phyloP scores from a whole-genome alignment of 1,140 invertebrate species.

The Drosophila ambigua region DNA sequence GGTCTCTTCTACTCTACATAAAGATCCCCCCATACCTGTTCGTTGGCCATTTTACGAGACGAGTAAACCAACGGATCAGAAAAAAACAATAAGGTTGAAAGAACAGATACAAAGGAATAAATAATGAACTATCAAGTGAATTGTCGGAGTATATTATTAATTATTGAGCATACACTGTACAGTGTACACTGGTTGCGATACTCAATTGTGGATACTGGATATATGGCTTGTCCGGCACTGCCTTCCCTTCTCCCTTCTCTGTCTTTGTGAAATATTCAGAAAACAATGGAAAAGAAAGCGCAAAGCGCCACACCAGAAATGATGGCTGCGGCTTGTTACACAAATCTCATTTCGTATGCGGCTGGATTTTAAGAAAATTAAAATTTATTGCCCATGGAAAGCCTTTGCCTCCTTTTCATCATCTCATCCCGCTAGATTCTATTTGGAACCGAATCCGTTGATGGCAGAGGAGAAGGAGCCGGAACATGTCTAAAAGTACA shows the following conservation, averaged over 20 bases:
- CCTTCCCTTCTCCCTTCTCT: slow-evolving; percentile 8
- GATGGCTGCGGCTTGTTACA: slow-evolving; percentile 48
- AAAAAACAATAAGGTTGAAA: too few species aligned
- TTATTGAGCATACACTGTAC: too few species aligned
- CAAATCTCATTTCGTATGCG: slow-evolving; percentile 60
- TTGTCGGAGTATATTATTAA: too few species aligned
- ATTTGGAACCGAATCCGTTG: slow-evolving; percentile 34
- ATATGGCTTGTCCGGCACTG: too few species aligned
- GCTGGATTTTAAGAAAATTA: slow-evolving; percentile 67
- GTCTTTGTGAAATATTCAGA: slow-evolving; percentile 11
- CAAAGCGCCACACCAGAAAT: slow-evolving; percentile 10
- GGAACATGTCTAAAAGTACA: slow-evolving; percentile 20
- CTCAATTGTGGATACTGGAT: too few species aligned
- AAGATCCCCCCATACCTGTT: too few species aligned
- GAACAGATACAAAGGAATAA: too few species aligned
- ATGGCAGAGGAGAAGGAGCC: slow-evolving; percentile 24
- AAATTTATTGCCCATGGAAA: slow-evolving; percentile 75
- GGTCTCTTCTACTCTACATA: too few species aligned
- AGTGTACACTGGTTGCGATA: too few species aligned
- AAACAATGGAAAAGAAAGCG: slow-evolving; percentile 23
- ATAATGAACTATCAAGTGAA: too few species aligned
- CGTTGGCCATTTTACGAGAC: too few species aligned
- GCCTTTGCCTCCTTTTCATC: slow-evolving; percentile 1
- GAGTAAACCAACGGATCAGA: too few species aligned
- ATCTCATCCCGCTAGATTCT: background rate